Evolutionary conservation across 2,888 invertebrate genomes (phyloP), one percentile per base, ranked within the genome.

Genomic region (Caenorhabditis afra): DNA sequence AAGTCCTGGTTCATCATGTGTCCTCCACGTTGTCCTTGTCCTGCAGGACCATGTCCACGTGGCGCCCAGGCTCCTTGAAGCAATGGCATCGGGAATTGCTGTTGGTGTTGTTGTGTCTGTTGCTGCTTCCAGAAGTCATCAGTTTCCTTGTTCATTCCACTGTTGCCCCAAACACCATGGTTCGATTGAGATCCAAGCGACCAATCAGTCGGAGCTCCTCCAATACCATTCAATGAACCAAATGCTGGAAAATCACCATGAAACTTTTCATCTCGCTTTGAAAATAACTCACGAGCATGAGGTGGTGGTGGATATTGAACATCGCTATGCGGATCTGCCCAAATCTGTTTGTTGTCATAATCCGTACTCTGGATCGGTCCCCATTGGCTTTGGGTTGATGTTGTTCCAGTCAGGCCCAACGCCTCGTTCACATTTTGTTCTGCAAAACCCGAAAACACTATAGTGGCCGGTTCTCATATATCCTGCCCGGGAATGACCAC

Each of bases 81-180:
- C 0, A 53, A 52, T 37, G 80, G 75, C 73, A 73, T 73, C 39
- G 59, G 61, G 23, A 59, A 50, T 0, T 77, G 58, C 18, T 55
- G 68, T 20, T 62, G 57, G 14, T 67, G 59, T 62, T 75, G 81
- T 62, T 75, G 81, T 35, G 70, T 76, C 10, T 64, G 79, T 29
- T 83, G 83, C n/a, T 81, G 81, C 47, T 84, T 84, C 82, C 82
- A 84, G 57, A 79, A 82, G 4, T 71, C 76, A 37, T 82, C 84
- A 7, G 79, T 71, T 18, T 83, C 83, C 35, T 80, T 73, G 22
- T 79, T 80, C 61, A 84, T 78, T 3, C 67, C 61, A 3, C 83
- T 77, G 29, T 85, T 82, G 37, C 84, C 79, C 85, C 85, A 85
- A 52, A 84, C 76, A 8, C 50, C 81, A 44, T 82, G 82, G 12